Percentiles rank a stretch among this genome's conserved stretches.
These are phyloP conservation scores for Corydoras sp. DNA, from an alignment of 2,113 vertebrate genomes.

Conservation along the genomic window DNA sequence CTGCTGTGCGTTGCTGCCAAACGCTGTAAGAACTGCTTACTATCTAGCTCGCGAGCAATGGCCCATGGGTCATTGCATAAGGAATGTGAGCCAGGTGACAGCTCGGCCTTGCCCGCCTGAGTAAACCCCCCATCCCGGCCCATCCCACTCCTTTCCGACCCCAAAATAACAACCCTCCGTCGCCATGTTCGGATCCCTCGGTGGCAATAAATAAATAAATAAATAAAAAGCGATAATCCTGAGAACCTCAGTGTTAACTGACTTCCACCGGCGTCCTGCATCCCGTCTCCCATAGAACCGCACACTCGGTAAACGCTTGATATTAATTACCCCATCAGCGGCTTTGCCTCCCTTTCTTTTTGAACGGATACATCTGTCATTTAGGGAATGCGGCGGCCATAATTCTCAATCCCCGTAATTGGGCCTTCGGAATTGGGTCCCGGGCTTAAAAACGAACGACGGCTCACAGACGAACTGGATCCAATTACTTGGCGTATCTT, in stretches of 20 bases:
- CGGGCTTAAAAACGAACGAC: too few relatives aligned
- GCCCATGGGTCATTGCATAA: slow-evolving; percentile 53
- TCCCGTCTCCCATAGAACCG: too few relatives aligned
- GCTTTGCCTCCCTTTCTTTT: too few relatives aligned
- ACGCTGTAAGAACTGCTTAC: slow-evolving; percentile 23
- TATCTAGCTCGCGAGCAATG: slow-evolving; percentile 29
- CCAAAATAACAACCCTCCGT: slow-evolving; percentile 12
- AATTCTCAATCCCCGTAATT: too few relatives aligned
- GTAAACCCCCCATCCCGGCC: slow-evolving; percentile 51
- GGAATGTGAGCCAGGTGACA: slow-evolving; percentile 58
- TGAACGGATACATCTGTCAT: too few relatives aligned
- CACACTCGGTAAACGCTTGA: too few relatives aligned
- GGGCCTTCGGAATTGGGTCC: too few relatives aligned
- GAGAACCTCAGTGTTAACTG: slow-evolving; percentile 25
- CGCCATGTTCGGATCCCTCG: slow-evolving; percentile 1
- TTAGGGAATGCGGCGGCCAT: too few relatives aligned
- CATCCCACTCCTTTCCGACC: slow-evolving; percentile 44
- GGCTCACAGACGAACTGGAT: too few relatives aligned
- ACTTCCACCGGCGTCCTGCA: slow-evolving; percentile 2
- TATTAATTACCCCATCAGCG: too few relatives aligned
- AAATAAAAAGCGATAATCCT: slow-evolving; percentile 25
- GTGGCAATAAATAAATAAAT: neutral
- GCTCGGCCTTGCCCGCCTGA: slow-evolving; percentile 67
- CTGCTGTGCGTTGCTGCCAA: slow-evolving; percentile 1
- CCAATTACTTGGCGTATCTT: too few relatives aligned